Percentiles rank a stretch among this genome's conserved stretches.
phyloP scores from a whole-genome alignment of 1,140 invertebrate species.

The Luehdorfia chinensis region DNA sequence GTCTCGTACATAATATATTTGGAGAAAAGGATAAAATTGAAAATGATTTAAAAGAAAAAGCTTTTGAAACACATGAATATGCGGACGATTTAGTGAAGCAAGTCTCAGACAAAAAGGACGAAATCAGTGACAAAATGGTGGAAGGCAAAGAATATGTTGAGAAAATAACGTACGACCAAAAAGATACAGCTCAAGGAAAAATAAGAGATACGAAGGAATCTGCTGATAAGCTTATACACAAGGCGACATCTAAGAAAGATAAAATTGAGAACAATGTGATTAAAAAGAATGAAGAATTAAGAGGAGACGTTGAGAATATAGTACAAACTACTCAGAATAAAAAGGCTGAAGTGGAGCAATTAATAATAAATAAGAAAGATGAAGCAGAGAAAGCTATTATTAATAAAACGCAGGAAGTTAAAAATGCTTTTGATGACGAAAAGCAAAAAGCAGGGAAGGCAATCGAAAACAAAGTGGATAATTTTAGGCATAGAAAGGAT shows the following conservation, averaged over 20 bases:
- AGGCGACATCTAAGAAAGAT: slow-evolving; percentile 49
- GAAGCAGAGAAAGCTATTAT: slow-evolving; percentile 28
- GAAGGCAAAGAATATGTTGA: slow-evolving; percentile 53
- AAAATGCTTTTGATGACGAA: slow-evolving; percentile 33
- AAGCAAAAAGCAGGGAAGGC: slow-evolving; percentile 30
- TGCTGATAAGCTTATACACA: slow-evolving; percentile 40
- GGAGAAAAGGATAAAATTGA: slow-evolving; percentile 68
- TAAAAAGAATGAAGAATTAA: slow-evolving; percentile 52
- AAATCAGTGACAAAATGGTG: slow-evolving; percentile 42
- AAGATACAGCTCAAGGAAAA: slow-evolving; percentile 40
- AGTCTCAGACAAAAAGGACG: slow-evolving; percentile 47
- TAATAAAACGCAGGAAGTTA: slow-evolving; percentile 33
- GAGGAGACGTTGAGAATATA: slow-evolving; percentile 39
- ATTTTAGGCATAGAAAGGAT: slow-evolving; percentile 35
- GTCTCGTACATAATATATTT: slow-evolving; percentile 61
- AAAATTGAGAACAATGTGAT: slow-evolving; percentile 41
- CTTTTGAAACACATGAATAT: slow-evolving; percentile 50
- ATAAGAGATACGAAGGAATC: slow-evolving; percentile 51
- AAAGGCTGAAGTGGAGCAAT: slow-evolving; percentile 23
- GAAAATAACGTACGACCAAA: not conserved
- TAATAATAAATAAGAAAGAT: slow-evolving; percentile 31
- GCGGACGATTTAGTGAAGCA: slow-evolving; percentile 46
- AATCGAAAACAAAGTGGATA: slow-evolving; percentile 38
- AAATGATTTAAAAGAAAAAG: slow-evolving; percentile 56
- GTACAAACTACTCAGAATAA: slow-evolving; percentile 27